A percentile compares a stretch with the other conserved stretches of the same genome.
Conservation (phyloP, 2,797 vertebrate species). For the Danionella dracula region DNA sequence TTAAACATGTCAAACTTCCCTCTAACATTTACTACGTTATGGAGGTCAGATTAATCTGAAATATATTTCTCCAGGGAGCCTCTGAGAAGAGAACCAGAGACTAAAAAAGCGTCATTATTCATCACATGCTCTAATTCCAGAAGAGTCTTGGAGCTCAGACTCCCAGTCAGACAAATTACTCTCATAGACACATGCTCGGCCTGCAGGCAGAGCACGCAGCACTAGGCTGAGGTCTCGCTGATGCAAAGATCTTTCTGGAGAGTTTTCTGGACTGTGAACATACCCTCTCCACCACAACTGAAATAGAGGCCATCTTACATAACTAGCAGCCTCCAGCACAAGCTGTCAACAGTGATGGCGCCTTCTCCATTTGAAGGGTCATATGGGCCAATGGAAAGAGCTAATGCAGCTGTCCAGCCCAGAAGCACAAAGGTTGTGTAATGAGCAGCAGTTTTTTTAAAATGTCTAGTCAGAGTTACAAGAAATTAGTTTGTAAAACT, state of each 20-base stretch:
- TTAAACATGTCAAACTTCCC: no score
- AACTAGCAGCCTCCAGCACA: slow-evolving; percentile 36
- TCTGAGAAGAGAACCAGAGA: background rate
- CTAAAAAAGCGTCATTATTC: slow-evolving; percentile 23
- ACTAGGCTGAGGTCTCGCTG: background rate
- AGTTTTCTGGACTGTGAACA: background rate
- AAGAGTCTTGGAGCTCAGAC: background rate
- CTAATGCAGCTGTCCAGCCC: background rate
- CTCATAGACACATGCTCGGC: background rate
- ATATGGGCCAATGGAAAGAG: slow-evolving; percentile 11
- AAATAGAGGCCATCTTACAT: slow-evolving; percentile 44
- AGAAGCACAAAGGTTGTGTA: background rate
- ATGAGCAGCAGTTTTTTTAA: background rate
- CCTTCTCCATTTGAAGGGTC: slow-evolving; percentile 13
- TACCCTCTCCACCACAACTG: slow-evolving; percentile 15
- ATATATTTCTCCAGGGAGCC: slow-evolving; percentile 27
- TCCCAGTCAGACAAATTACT: background rate
- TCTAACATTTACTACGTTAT: no score
- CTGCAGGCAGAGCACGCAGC: background rate
- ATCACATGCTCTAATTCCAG: slow-evolving; percentile 30
- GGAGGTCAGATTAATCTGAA: slow-evolving; percentile 52
- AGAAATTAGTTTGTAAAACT: background rate
- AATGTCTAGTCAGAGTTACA: background rate
- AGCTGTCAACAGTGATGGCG: slow-evolving; percentile 36
- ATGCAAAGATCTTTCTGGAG: slow-evolving; percentile 12